Conservation (phyloP, 2,797 vertebrate species). For the Tokudaia muenninki region DNA sequence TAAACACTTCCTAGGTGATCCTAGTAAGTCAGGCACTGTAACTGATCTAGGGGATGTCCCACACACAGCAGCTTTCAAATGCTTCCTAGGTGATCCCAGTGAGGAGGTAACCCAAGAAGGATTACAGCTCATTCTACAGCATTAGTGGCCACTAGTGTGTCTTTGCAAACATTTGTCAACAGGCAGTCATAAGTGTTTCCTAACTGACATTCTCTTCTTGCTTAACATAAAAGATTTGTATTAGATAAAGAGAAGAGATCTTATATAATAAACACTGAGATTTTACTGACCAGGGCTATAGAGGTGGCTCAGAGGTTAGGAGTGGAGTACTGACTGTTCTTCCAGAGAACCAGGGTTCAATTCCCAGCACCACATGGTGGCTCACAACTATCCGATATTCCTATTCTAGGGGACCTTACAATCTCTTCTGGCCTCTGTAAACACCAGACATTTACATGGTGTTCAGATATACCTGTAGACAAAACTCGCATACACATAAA, state of each 20-base stretch:
- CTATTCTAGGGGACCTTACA: background rate
- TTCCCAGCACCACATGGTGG: background rate
- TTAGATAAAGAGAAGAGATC: constrained; percentile 34
- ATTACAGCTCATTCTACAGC: background rate
- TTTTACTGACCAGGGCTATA: background rate
- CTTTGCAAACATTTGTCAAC: background rate
- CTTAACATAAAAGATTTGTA: constrained; percentile 41
- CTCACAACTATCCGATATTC: background rate
- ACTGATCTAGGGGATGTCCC: background rate
- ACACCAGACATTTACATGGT: too few species aligned
- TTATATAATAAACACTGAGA: background rate
- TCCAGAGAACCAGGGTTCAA: background rate
- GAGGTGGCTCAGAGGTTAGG: background rate
- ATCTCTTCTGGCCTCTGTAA: background rate
- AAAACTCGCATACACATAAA: background rate
- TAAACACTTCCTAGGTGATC: background rate
- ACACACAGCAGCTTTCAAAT: background rate
- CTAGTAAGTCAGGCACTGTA: background rate
- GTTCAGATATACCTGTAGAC: background rate
- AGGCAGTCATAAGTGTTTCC: background rate
- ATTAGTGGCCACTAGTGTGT: background rate
- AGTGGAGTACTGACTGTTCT: background rate
- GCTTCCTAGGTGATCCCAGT: background rate
- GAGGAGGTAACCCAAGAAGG: background rate
- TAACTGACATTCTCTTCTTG: constrained; percentile 32